phyloP scores from a whole-genome alignment of 1,140 invertebrate species.

The Caenorhabditis brenneri region DNA sequence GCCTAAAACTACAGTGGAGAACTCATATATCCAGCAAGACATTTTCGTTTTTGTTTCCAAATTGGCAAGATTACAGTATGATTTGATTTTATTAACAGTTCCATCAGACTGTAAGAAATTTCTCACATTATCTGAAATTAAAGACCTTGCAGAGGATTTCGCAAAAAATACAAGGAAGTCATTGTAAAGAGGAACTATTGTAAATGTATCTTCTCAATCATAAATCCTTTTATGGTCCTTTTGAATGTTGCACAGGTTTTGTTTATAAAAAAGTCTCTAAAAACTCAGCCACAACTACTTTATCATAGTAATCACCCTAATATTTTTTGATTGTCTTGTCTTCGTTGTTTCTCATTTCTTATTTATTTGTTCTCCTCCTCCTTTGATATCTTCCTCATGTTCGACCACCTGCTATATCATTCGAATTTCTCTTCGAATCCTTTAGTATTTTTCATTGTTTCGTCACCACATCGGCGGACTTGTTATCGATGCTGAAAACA shows the following conservation, averaged over 20 bases:
- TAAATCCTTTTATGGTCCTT: background rate
- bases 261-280: background rate
- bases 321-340: background rate
- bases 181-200: too few species aligned
- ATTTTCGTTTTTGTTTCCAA: too few species aligned
- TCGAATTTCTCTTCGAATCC: background rate
- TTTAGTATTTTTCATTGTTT: background rate
- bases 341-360: background rate
- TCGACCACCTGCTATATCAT: conserved; percentile 16
- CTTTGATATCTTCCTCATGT: background rate
- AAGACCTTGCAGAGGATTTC: too few species aligned
- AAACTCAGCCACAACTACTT: background rate
- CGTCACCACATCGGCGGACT: background rate
- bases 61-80: too few species aligned
- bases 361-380: conserved; percentile 26
- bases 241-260: background rate
- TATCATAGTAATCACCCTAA: background rate
- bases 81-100: too few species aligned
- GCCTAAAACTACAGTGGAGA: too few species aligned
- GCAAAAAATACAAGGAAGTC: too few species aligned
- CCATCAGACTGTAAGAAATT: too few species aligned
- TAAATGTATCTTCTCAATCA: too few species aligned
- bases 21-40: too few species aligned
- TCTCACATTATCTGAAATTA: too few species aligned
- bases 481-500: conserved; percentile 28